Base-by-base conservation (phyloP, 2,113 vertebrate species). In the Zonotrichia leucophrys region DNA sequence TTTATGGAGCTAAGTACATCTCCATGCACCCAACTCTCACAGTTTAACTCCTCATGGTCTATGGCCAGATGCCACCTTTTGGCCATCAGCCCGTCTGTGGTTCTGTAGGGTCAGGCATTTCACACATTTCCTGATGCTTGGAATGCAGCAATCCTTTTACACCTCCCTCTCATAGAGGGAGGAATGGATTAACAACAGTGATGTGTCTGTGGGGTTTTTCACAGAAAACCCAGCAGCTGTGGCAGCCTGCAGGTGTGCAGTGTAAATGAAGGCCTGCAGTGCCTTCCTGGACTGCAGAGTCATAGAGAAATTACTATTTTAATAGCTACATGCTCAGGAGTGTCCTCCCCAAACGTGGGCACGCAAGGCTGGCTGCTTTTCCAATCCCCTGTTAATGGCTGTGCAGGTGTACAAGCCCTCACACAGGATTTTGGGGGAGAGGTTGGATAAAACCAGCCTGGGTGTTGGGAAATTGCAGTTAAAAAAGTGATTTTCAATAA, bases 401-500 rank as follows among this genome's bases (percentile, higher is more conserved):
- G 69, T 55, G 50, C 0, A 0, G 47, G 17, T 35, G 25, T 69
- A 89, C 74, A 83, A 94, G 33, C 7, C 46, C 77, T 79, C 44
- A 35, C 11, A 2, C 13, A 3, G 18, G 41, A 73, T 83, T 89
- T 92, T 87, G 53, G 50, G 74, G 46, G 49, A 87, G 67, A 81
- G 10, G 18, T 53, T 84, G 89, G 58, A 44, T 75, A 91, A 92
- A 94, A 78, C 0, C 15, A 81, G 44, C 49, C 49, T 30, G 15
- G 15, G 4, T 77, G 72, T 92, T 74, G 59, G 89, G 76, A 92
- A 94, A 89, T 37, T 53, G 59, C 66, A 80, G 85, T 86, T 86
- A 2, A 94, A 95, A 94, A 96, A 95, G 88, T 39, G 84, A 77
- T 95, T 97, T 97, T 92, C 84, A 85, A 95, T 95, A 92, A 77